Conservation (phyloP, 2,797 vertebrate genomes). For the Nothura maculosa region DNA sequence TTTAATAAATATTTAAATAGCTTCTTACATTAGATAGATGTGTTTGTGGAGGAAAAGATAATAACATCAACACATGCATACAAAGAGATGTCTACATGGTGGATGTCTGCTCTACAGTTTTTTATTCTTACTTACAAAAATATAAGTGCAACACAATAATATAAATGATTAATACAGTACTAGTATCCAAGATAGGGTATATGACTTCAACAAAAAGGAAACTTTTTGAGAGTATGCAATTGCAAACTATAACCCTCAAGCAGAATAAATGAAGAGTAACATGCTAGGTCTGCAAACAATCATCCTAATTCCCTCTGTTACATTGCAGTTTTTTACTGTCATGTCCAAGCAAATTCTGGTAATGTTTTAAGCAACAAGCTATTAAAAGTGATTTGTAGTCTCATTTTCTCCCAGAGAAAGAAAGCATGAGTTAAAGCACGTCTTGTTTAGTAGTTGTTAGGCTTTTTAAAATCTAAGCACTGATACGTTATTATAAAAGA, state of each 20-base stretch:
- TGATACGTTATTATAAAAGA: not conserved
- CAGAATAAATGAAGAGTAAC: not conserved
- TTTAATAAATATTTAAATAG: not conserved
- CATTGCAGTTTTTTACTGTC: not conserved
- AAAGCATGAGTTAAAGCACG: not conserved
- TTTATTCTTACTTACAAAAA: not conserved
- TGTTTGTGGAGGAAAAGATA: not conserved
- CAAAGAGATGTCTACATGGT: fast-evolving
- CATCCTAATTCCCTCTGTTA: not conserved
- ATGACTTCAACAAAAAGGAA: not conserved
- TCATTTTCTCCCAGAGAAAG: not conserved
- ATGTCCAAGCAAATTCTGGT: not conserved
- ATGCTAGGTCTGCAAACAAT: not conserved
- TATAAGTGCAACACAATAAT: not conserved
- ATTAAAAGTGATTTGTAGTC: not conserved
- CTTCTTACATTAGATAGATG: not conserved
- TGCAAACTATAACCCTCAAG: not conserved
- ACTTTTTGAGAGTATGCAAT: not conserved
- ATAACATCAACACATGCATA: not conserved
- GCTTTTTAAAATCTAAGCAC: not conserved
- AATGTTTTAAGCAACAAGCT: not conserved
- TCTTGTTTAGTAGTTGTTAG: not conserved
- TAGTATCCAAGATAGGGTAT: not conserved
- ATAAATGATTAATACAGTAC: not conserved
- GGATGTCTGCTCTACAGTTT: not conserved